Evolutionary conservation across 2,113 vertebrate genomes (phyloP).

Genomic region (Noctilio leporinus): DNA sequence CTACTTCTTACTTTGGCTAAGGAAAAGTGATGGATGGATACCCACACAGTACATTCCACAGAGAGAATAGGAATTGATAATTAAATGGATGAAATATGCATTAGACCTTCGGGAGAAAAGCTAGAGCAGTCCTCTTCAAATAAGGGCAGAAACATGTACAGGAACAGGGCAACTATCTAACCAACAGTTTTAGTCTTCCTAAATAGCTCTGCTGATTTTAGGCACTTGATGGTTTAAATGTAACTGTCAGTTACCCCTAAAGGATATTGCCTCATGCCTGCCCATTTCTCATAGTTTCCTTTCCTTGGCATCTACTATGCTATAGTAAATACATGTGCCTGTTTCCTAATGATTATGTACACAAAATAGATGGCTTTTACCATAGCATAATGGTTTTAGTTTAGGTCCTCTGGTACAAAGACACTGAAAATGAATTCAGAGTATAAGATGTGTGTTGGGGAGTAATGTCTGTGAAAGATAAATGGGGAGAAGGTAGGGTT

Average conservation of each 20-base stretch:
- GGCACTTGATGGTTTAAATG: not conserved
- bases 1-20: not conserved
- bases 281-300: not conserved
- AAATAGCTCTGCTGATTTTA: not conserved
- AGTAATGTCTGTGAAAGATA: not conserved
- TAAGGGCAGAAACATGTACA: not conserved
- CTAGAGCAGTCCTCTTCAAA: not conserved
- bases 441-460: not conserved
- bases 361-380: not conserved
- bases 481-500: not conserved
- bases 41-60: not conserved
- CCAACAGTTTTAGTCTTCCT: not conserved
- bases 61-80: not conserved
- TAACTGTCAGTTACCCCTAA: not conserved
- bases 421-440: not conserved
- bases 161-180: not conserved
- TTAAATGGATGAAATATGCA: not conserved
- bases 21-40: not conserved
- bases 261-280: not conserved
- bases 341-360: not conserved
- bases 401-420: not conserved
- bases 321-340: not conserved
- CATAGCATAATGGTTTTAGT: not conserved
- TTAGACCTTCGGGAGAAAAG: conserved; percentile 26
- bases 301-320: not conserved